Evolutionary conservation across 92 coral and sea anemone genomes (phyloP), one percentile per base, ranked within the genome.

Genomic region (Epizoanthus illoricatus): DNA sequence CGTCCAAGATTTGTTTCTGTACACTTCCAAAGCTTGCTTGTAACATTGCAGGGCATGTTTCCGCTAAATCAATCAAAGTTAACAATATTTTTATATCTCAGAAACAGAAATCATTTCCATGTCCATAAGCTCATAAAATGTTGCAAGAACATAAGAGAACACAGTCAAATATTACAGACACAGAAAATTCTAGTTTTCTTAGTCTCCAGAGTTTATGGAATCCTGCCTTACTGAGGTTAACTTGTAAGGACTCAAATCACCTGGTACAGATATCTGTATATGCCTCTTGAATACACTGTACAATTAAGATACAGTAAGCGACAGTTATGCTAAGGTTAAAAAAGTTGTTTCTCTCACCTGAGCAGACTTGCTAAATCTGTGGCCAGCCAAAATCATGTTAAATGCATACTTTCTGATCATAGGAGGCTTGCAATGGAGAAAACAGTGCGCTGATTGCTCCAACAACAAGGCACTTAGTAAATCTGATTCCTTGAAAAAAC

Each of bases 391-490:
- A 66, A 95, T 93, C 98, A 95, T 95, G 87, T 95, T 89, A 64
- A 95, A 93, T 23, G 98, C 98, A 83, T 93, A 95, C 86, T 95
- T 95, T 85, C 98, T 93, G 84, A 95, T 76, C 94, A 94, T 94
- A 13, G 92, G 87, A 5, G 98, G 98, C 61, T 87, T 86, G 62
- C 88, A 89, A 68, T 92, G 97, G 61, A 93, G 91, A 79, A 95
- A 95, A 69, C 98, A 95, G 63, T 95, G 97, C 4, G 95, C 97
- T 2, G 98, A 93, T 86, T 95, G 98, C 80, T 95, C 98, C 86
- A 95, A 86, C 42, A 95, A 84, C 76, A 93, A 73, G 11, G 98
- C 98, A 76, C 98, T 93, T n/a, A 95, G 92, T 65, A 95, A 85
- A 76, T 95, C 98, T 11, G 97, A 91, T n/a, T 95, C 98, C 98